Percentiles rank a stretch among this genome's conserved stretches.
Conservation (phyloP, 2,113 vertebrate species). For the Caranx melampygus region DNA sequence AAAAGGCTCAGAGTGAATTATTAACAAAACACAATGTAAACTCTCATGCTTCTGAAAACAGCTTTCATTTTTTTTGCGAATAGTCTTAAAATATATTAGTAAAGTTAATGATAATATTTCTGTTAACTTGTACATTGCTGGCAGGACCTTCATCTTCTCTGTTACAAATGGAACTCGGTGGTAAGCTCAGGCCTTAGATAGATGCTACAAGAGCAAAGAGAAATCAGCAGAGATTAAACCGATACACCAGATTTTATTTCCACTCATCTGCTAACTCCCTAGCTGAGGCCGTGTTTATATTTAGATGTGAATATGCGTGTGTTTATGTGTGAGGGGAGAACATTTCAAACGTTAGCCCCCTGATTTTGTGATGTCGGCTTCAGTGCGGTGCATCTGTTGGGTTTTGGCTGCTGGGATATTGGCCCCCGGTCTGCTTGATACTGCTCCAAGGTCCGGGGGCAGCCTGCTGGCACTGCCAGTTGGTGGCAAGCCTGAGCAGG, state of each 20-base stretch:
- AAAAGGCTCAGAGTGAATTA: constrained; percentile 17
- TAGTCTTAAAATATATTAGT: background rate
- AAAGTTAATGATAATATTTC: background rate
- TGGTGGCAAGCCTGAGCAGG: constrained; percentile 52
- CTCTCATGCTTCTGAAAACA: background rate
- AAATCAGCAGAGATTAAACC: constrained; percentile 59
- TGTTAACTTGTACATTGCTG: background rate
- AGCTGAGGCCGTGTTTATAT: constrained; percentile 60
- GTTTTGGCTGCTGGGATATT: constrained; percentile 62
- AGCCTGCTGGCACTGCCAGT: constrained; percentile 58
- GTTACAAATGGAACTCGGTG: background rate
- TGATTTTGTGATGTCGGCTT: constrained; percentile 66
- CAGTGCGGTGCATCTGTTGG: constrained; percentile 65
- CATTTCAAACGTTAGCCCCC: constrained; percentile 58
- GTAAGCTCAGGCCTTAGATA: constrained; percentile 18
- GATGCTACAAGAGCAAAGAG: constrained; percentile 38
- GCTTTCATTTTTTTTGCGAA: background rate
- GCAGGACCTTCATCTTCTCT: background rate
- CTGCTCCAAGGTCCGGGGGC: constrained; percentile 57
- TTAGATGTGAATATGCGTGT: constrained; percentile 54
- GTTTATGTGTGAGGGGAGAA: constrained; percentile 50
- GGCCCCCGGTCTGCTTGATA: constrained; percentile 52
- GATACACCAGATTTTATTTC: constrained; percentile 54
- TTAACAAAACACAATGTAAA: constrained; percentile 12
- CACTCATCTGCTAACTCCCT: constrained; percentile 39